These are phyloP conservation scores for Tineola bisselliella DNA, from an alignment of 2,888 invertebrate species.

Conservation along the genomic window DNA sequence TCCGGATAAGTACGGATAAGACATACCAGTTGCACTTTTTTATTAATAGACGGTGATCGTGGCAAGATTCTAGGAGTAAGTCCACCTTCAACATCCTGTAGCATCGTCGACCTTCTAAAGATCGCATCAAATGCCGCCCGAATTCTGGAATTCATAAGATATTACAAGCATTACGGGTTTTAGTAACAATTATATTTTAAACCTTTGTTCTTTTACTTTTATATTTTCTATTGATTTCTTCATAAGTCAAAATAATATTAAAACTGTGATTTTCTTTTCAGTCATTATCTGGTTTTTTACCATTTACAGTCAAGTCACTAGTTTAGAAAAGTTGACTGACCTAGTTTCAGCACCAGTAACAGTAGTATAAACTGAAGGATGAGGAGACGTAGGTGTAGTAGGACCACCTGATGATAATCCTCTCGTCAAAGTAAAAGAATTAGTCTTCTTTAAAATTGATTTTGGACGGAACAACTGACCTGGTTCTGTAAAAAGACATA, in stretches of 20 bases:
- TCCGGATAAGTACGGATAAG: no score
- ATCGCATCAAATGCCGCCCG: conserved; percentile 91
- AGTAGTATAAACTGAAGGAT: conserved; percentile 80
- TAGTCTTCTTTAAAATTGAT: conserved; percentile 93
- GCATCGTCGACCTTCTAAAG: conserved; percentile 85
- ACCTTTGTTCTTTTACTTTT: no score
- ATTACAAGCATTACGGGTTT: no score
- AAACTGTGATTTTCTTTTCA: no score
- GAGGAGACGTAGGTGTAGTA: conserved; percentile 63
- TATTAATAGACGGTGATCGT: conserved; percentile 77
- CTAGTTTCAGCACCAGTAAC: conserved; percentile 89
- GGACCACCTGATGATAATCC: conserved; percentile 59
- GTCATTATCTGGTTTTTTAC: no score
- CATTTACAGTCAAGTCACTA: no score
- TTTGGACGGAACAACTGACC: conserved; percentile 70
- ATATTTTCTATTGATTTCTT: no score
- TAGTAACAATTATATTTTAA: no score
- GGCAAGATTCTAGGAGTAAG: conserved; percentile 47
- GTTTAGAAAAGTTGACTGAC: no score
- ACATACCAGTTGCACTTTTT: conserved; percentile 89
- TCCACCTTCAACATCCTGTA: conserved; percentile 83
- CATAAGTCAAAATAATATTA: no score
- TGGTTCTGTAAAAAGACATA: conserved; percentile 32
- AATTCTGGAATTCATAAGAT: conserved; percentile 66
- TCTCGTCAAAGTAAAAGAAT: conserved; percentile 79